These are phyloP conservation scores for Rhynchophorus ferrugineus DNA, from an alignment of 1,140 invertebrate genomes.

Conservation along the genomic window DNA sequence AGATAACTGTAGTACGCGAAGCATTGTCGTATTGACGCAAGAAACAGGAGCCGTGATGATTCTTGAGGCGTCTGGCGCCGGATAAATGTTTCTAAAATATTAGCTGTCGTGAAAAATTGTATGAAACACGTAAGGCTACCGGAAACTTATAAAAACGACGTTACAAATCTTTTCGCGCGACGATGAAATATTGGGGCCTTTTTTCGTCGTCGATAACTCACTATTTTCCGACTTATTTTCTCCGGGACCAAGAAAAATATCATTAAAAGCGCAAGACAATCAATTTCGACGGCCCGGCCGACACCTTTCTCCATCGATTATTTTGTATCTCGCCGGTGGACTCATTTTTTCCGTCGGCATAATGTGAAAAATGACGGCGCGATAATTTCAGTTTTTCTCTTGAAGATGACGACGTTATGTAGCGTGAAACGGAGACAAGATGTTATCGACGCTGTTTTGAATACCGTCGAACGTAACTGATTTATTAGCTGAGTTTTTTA, in stretches of 20 bases:
- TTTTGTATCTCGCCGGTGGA: conserved; percentile 12
- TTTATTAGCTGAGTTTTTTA: no score
- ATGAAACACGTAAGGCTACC: no score
- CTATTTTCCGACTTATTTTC: conserved; percentile 22
- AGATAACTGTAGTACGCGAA: no score
- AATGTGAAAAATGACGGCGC: conserved; percentile 17
- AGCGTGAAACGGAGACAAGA: no score
- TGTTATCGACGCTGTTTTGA: no score
- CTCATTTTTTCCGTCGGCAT: conserved; percentile 12
- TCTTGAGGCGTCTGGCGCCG: no score
- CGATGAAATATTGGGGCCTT: conserved; percentile 17
- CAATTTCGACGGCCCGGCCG: conserved; percentile 17
- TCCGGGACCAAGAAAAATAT: conserved; percentile 15
- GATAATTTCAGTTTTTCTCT: conserved; percentile 15
- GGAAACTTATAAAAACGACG: conserved; percentile 4
- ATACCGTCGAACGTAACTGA: no score
- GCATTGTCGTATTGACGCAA: no score
- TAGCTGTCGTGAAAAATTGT: no score
- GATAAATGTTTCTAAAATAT: no score
- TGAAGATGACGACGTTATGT: no score
- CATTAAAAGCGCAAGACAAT: conserved; percentile 23
- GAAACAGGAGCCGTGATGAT: no score
- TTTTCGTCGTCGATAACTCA: conserved; percentile 20
- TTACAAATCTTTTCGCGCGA: conserved; percentile 10
- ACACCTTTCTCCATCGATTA: conserved; percentile 20